Evolutionary conservation across 1,140 invertebrate genomes (phyloP), one percentile per base, ranked within the genome.

Genomic region (Procambarus clarkii): DNA sequence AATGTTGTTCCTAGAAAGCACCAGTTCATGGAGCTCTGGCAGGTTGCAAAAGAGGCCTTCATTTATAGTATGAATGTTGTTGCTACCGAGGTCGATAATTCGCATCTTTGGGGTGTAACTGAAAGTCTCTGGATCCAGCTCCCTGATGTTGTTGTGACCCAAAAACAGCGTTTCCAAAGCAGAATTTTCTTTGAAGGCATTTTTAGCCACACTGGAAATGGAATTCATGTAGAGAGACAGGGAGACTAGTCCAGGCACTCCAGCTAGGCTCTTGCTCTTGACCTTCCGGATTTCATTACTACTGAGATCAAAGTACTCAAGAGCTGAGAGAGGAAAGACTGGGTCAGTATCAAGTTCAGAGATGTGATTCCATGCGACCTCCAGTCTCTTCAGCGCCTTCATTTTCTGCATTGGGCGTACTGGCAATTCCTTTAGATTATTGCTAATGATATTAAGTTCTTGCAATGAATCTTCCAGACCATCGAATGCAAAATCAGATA

Each of bases 1-100:
- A 79, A 98, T 97, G 94, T 98, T 98, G 94, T 98, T 98, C 94
- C 98, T 97, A 1, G 97, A 97, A n/a, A 98, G 95, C 94, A 98
- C 98, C 46, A 98, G 95, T 94, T 97, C 97, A 64, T 96, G 95
- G 4, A 98, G 94, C 87, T 97, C 96, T 0, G 96, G 96, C 77
- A 98, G 94, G 93, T 96, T 96, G 21, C 96, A 95, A 94, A 98
- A 98, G 1, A 98, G 96, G 0, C 97, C 97, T 71, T 94, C 93
- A 64, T 96, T 96, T 1, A 98, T 97, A 88, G 97, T 96, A 94
- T 98, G 97, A n/a, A 98, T 88, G 48, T 93, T 93, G 92, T 94
- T 95, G 58, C 94, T 93, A 69, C 94, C 93, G 78, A 95, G 93
- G 86, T 94, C 93, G n/a, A 95, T 93, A 86, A 94, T 93, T 74